phyloP scores from a whole-genome alignment of 2,797 vertebrate species.

The Sebastes hubbsi region DNA sequence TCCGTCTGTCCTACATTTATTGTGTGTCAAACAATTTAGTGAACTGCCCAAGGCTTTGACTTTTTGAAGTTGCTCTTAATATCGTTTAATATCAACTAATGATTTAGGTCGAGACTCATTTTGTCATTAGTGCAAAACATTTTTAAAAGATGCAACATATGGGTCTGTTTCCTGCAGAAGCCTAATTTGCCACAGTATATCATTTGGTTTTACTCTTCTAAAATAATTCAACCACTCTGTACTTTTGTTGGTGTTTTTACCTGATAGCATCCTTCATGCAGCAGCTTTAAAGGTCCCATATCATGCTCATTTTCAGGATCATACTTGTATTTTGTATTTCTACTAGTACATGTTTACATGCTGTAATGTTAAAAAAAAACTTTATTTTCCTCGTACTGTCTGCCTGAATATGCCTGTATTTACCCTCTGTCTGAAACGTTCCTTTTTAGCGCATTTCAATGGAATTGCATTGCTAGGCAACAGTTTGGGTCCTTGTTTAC shows the following conservation, averaged over 20 bases:
- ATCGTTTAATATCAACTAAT: slow-evolving; percentile 82
- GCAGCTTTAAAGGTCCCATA: background rate
- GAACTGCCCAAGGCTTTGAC: slow-evolving; percentile 85
- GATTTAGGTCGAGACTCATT: slow-evolving; percentile 82
- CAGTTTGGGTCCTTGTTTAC: no score
- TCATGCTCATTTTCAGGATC: no score
- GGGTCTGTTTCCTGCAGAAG: slow-evolving; percentile 10
- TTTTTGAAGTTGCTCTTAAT: slow-evolving; percentile 82
- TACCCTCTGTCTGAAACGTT: no score
- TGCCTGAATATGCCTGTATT: no score
- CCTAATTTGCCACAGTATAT: background rate
- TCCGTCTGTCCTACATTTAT: slow-evolving; percentile 85
- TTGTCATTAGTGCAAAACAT: slow-evolving; percentile 67
- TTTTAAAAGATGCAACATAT: slow-evolving; percentile 57
- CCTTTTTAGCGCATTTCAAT: no score
- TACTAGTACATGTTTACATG: no score
- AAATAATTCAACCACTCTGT: background rate
- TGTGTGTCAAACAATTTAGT: slow-evolving; percentile 87
- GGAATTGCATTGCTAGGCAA: no score
- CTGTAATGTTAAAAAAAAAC: no score
- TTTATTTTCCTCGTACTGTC: no score
- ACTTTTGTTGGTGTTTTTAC: background rate
- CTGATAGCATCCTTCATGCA: background rate
- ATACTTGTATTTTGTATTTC: no score
- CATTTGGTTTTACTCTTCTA: background rate